Percentiles rank a stretch among this genome's conserved stretches.
These are phyloP conservation scores for Lepus timidus DNA, from an alignment of 2,113 vertebrate species.

Conservation along the genomic window DNA sequence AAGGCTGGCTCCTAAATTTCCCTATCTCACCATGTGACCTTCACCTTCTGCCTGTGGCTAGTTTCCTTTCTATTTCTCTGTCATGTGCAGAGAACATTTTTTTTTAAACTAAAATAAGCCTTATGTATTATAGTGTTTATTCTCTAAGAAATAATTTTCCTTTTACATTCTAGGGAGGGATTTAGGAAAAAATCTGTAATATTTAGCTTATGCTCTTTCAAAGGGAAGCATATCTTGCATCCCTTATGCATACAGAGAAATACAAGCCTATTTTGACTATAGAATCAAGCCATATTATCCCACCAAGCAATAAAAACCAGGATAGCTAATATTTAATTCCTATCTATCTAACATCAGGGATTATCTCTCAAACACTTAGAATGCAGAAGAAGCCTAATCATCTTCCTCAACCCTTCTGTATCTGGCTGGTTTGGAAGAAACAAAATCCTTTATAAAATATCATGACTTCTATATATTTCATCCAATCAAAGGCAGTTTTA, in stretches of 20 bases:
- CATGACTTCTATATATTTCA: background rate
- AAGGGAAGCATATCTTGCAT: background rate
- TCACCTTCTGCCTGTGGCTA: too few species aligned
- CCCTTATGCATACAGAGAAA: background rate
- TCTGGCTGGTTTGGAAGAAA: background rate
- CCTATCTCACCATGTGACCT: too few species aligned
- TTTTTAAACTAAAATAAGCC: background rate
- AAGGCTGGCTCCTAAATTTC: too few species aligned
- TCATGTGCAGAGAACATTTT: background rate
- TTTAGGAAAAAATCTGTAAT: background rate
- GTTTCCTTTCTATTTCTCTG: too few species aligned
- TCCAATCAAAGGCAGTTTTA: background rate
- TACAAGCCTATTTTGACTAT: background rate
- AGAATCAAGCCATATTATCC: background rate
- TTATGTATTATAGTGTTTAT: background rate
- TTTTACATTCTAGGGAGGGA: background rate
- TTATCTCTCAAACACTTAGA: background rate
- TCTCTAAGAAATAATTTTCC: background rate
- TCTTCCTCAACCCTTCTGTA: slow-evolving; percentile 8
- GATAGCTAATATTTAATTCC: background rate
- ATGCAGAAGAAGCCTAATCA: background rate
- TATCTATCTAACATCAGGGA: background rate
- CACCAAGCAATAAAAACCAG: background rate
- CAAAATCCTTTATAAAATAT: background rate
- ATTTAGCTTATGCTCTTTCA: background rate